phyloP scores from a whole-genome alignment of 2,113 vertebrate genomes.

The Chauna torquata region DNA sequence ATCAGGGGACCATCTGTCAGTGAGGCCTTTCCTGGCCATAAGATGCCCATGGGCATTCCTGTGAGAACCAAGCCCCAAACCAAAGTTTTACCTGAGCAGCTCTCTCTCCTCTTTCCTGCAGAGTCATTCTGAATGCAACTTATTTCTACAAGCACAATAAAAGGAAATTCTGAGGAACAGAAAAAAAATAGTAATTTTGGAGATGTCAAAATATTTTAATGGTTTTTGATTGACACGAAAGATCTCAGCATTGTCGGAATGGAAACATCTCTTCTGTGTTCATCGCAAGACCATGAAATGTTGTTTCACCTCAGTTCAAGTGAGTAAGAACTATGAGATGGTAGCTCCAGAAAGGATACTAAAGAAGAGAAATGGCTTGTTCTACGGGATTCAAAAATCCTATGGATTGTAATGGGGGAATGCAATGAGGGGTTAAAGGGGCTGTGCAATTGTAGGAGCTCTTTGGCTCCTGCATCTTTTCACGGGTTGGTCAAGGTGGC shows the following conservation, averaged over 20 bases:
- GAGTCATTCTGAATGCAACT: neutral
- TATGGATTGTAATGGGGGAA: neutral
- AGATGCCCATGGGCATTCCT: neutral
- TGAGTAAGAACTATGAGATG: neutral
- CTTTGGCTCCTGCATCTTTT: neutral
- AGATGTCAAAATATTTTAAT: neutral
- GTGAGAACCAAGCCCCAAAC: neutral
- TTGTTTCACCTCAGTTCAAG: neutral
- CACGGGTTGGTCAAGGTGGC: neutral
- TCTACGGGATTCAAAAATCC: neutral
- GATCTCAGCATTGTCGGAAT: neutral
- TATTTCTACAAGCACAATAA: neutral
- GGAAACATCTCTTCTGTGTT: neutral
- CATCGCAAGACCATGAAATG: neutral
- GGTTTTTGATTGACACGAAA: neutral
- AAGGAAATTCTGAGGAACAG: neutral
- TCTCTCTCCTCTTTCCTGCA: neutral
- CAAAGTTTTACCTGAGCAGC: neutral
- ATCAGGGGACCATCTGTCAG: neutral
- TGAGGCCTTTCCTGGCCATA: neutral
- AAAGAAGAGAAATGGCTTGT: neutral
- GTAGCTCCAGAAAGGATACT: neutral
- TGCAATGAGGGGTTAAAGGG: neutral
- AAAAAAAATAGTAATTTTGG: neutral
- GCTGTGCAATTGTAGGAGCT: neutral